A percentile compares a stretch with the other conserved stretches of the same genome.
Evolutionary conservation across 2,797 vertebrate species (phyloP).

Genomic region (Sebastes hopkinsi): DNA sequence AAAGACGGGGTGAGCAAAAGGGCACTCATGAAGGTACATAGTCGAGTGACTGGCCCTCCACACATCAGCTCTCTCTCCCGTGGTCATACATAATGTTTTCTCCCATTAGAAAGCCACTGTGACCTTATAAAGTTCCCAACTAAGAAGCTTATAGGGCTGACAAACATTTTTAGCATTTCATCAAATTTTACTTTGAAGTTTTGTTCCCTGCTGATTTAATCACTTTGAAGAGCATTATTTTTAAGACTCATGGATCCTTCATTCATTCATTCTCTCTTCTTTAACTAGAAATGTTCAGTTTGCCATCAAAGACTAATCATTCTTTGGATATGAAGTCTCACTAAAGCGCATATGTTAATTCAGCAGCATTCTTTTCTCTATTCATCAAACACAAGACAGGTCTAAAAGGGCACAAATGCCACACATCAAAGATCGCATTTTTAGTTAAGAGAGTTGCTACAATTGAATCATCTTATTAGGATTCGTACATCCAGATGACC

Average conservation of each 20-base stretch:
- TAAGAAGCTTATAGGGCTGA: constrained; percentile 71
- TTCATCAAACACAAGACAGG: constrained; percentile 27
- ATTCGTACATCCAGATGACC: constrained; percentile 62
- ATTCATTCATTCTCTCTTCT: constrained; percentile 8
- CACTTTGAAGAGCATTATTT: constrained; percentile 37
- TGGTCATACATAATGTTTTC: constrained; percentile 48
- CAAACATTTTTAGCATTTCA: constrained; percentile 68
- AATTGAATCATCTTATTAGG: constrained; percentile 53
- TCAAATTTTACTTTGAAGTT: constrained; percentile 71
- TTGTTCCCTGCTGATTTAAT: constrained; percentile 50
- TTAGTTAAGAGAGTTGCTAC: constrained; percentile 34
- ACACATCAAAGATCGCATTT: constrained; percentile 60
- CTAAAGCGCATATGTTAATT: constrained; percentile 28
- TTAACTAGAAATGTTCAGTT: constrained; percentile 18
- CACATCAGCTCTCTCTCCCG: constrained; percentile 31
- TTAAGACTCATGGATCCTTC: constrained; percentile 42
- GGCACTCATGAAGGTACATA: constrained; percentile 41
- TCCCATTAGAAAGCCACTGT: constrained; percentile 57
- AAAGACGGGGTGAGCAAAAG: constrained; percentile 50
- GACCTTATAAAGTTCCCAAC: constrained; percentile 59
- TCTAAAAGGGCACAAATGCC: constrained; percentile 36
- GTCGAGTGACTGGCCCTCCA: constrained; percentile 32
- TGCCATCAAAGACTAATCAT: constrained; percentile 20
- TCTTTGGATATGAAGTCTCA: constrained; percentile 11
- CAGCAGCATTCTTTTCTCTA: constrained; percentile 15